Evolutionary conservation across 2,888 invertebrate species (phyloP).

Genomic region (Tetrapedia diversipes): DNA sequence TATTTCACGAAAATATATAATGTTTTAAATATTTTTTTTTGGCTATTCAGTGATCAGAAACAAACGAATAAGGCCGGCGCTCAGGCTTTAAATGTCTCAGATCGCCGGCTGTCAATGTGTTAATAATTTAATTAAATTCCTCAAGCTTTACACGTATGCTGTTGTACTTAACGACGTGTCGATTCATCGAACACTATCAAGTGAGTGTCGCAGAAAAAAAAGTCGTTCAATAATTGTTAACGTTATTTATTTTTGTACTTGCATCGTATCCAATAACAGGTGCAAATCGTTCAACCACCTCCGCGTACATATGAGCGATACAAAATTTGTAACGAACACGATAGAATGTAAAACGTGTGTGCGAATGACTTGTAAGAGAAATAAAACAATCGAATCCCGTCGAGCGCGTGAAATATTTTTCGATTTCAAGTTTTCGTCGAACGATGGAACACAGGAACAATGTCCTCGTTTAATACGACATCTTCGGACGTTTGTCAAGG

Average conservation of each 20-base stretch:
- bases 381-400: not conserved
- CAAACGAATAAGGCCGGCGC: no score
- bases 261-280: not conserved
- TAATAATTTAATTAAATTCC: no score
- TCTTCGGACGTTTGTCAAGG: conserved; percentile 77
- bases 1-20: no score
- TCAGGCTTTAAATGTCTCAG: no score
- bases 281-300: not conserved
- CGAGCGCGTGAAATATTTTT: not conserved
- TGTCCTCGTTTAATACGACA: conserved; percentile 46
- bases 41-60: no score
- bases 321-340: not conserved
- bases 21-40: no score
- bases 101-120: no score
- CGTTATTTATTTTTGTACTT: conserved; percentile 50
- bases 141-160: no score
- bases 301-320: no score
- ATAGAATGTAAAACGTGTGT: conserved; percentile 4
- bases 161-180: no score
- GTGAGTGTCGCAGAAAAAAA: not conserved
- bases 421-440: not conserved
- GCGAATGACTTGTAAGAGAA: conserved; percentile 11
- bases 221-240: not conserved
- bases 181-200: no score
- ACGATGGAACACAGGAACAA: no score